phyloP scores from a whole-genome alignment of 2,797 vertebrate species.

The Neosilurus mollespiculum region DNA sequence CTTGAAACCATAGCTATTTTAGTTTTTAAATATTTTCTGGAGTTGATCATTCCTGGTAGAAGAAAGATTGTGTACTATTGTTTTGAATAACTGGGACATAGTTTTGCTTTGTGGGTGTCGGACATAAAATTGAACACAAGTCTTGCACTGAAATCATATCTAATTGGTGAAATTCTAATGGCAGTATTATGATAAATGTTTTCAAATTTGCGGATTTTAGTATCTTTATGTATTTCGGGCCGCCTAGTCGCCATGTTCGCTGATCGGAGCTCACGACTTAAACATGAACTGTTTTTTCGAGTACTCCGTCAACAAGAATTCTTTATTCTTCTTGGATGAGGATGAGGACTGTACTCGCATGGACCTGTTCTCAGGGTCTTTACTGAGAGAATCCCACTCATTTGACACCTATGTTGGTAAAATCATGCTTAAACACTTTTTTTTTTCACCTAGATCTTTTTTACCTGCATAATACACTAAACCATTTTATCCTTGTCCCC shows the following conservation, averaged over 20 bases:
- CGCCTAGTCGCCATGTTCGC: slow-evolving; percentile 50
- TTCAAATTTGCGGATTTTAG: slow-evolving; percentile 52
- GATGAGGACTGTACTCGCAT: slow-evolving; percentile 61
- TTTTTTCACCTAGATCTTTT: slow-evolving; percentile 23
- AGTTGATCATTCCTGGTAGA: slow-evolving; percentile 53
- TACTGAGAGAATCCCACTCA: slow-evolving; percentile 64
- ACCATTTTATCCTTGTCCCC: slow-evolving; percentile 44
- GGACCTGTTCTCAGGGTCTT: slow-evolving; percentile 67
- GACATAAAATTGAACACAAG: slow-evolving; percentile 50
- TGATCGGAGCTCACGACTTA: slow-evolving; percentile 49
- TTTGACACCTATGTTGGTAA: slow-evolving; percentile 49
- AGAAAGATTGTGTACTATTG: slow-evolving; percentile 34
- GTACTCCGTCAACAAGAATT: slow-evolving; percentile 47
- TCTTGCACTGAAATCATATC: slow-evolving; percentile 64
- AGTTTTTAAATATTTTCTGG: slow-evolving; percentile 45
- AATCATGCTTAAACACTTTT: slow-evolving; percentile 34
- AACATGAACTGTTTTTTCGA: background rate
- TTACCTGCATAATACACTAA: slow-evolving; percentile 66
- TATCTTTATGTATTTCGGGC: slow-evolving; percentile 51
- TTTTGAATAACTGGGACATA: slow-evolving; percentile 51
- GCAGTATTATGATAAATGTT: slow-evolving; percentile 72
- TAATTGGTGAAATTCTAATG: slow-evolving; percentile 57
- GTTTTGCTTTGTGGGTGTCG: slow-evolving; percentile 60
- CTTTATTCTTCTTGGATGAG: slow-evolving; percentile 55
- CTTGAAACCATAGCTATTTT: slow-evolving; percentile 53